phyloP scores from a whole-genome alignment of 1,140 invertebrate species.

The Drosophila pectinifera region DNA sequence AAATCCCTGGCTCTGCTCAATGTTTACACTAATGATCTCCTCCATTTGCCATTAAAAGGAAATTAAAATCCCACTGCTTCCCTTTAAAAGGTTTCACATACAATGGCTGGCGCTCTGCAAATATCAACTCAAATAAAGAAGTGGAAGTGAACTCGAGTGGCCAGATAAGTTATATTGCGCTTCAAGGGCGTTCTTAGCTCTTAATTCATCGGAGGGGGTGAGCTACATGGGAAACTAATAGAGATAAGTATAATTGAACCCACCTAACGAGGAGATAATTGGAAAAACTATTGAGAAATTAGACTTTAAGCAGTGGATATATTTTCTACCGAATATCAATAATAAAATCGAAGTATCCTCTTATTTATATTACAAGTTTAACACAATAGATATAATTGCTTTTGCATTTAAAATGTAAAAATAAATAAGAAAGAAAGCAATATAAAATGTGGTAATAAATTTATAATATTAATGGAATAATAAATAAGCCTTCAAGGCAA shows the following conservation, averaged over 20 bases:
- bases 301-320: too few species aligned
- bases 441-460: not conserved
- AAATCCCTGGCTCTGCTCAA: conserved; percentile 23
- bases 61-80: conserved; percentile 39
- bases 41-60: conserved; percentile 43
- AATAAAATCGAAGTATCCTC: too few species aligned
- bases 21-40: conserved; percentile 45
- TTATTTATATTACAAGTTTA: too few species aligned
- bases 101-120: conserved; percentile 37
- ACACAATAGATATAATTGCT: too few species aligned
- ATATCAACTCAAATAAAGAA: conserved; percentile 38
- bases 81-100: conserved; percentile 22
- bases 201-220: not conserved
- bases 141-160: conserved; percentile 27
- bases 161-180: conserved; percentile 46
- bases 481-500: conserved; percentile 1
- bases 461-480: conserved; percentile 25
- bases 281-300: too few species aligned
- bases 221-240: not conserved
- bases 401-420: not conserved
- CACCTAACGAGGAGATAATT: not conserved
- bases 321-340: too few species aligned
- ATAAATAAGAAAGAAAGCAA: not conserved
- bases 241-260: not conserved
- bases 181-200: conserved; percentile 10